phyloP scores from a whole-genome alignment of 2,888 invertebrate genomes.

The Drosophila dives region DNA sequence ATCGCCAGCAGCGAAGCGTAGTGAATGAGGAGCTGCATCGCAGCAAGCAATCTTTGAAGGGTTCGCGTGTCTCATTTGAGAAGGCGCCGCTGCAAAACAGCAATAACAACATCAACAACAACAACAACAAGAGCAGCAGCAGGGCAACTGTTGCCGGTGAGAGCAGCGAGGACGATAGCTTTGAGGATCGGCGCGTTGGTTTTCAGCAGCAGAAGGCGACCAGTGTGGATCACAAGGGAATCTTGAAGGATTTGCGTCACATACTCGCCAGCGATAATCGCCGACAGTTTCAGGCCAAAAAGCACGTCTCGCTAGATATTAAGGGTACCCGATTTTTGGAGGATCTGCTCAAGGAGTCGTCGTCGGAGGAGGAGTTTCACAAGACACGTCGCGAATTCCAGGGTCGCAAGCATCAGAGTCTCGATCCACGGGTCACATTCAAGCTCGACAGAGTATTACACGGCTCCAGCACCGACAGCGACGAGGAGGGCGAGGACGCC shows the following conservation, averaged over 20 bases:
- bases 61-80: conserved; percentile 84
- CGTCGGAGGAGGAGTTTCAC: conserved; percentile 84
- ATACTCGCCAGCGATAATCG: conserved; percentile 84
- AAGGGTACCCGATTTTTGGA: conserved; percentile 84
- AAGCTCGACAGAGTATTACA: conserved; percentile 84
- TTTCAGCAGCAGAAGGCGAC: conserved; percentile 85
- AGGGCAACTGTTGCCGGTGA: conserved; percentile 51
- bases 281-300: conserved; percentile 84
- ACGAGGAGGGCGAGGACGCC: conserved; percentile 83
- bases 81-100: conserved; percentile 30
- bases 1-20: conserved; percentile 81
- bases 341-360: conserved; percentile 84
- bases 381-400: conserved; percentile 84
- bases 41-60: conserved; percentile 83
- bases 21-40: conserved; percentile 78
- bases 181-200: conserved; percentile 83
- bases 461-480: conserved; percentile 83
- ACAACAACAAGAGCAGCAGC: neutral
- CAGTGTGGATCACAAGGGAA: conserved; percentile 85
- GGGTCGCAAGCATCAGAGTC: conserved; percentile 85
- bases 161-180: conserved; percentile 85
- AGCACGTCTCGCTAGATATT: conserved; percentile 85
- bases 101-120: neutral
- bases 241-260: conserved; percentile 84
- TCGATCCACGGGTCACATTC: conserved; percentile 85